Evolutionary conservation across 2,888 invertebrate genomes (phyloP).

Genomic region (Watsonalla cultraria): DNA sequence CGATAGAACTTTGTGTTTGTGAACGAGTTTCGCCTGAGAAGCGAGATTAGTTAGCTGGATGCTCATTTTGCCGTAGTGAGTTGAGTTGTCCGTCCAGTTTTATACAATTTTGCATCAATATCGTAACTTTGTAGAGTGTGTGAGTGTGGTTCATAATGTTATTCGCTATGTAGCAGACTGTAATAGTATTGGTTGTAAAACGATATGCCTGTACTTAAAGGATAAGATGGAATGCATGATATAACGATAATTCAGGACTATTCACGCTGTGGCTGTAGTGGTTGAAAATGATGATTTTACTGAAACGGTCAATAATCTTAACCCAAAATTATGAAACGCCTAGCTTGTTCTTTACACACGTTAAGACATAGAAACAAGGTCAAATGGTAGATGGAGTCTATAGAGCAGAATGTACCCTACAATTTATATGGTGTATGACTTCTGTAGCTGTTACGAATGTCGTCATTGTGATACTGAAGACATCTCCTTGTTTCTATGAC

Average conservation of each 20-base stretch:
- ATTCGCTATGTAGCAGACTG: constrained; percentile 17
- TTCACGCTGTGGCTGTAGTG: not conserved
- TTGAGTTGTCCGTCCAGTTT: constrained; percentile 78
- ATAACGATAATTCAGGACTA: not conserved
- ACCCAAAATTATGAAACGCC: too few species aligned
- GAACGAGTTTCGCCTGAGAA: constrained; percentile 32
- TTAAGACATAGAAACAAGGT: too few species aligned
- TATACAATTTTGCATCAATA: constrained; percentile 68
- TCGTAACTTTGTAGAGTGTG: constrained; percentile 36
- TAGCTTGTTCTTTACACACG: too few species aligned
- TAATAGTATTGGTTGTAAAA: constrained; percentile 6
- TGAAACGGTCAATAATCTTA: too few species aligned
- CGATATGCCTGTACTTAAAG: not conserved
- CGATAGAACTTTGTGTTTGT: constrained; percentile 46
- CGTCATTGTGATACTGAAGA: too few species aligned
- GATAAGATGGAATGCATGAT: not conserved
- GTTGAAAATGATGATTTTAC: too few species aligned
- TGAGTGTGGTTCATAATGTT: constrained; percentile 26
- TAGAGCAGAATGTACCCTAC: too few species aligned
- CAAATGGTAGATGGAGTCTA: too few species aligned
- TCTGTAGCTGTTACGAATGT: too few species aligned
- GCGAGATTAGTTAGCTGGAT: constrained; percentile 59
- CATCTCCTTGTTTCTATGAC: too few species aligned
- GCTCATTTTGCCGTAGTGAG: constrained; percentile 74
- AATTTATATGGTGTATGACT: too few species aligned